Percentiles rank a stretch among this genome's conserved stretches.
These are phyloP conservation scores for Barnardius zonarius DNA, from an alignment of 2,113 vertebrate genomes.

Conservation along the genomic window DNA sequence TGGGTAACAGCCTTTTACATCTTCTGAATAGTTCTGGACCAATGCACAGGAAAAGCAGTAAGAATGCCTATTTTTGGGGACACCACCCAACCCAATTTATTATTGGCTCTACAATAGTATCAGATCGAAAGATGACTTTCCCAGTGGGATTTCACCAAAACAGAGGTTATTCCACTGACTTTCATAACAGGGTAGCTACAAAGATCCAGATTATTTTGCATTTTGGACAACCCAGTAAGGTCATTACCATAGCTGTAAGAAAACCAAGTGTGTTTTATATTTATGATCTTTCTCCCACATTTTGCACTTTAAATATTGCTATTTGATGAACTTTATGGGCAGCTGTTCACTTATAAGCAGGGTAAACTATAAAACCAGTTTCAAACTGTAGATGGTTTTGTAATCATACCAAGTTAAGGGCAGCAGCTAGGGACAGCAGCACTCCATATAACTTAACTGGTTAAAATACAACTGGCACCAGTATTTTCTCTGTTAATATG, in stretches of 20 bases:
- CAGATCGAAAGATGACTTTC: background rate
- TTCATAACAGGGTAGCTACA: background rate
- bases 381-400: slow-evolving; percentile 12
- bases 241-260: background rate
- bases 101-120: background rate
- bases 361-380: background rate
- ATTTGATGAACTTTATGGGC: background rate
- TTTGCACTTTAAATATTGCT: background rate
- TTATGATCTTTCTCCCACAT: background rate
- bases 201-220: background rate
- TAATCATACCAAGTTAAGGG: background rate
- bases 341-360: background rate
- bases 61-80: background rate
- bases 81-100: too few relatives aligned
- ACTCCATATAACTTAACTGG: slow-evolving; percentile 9
- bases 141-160: background rate
- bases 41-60: background rate
- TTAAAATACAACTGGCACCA: slow-evolving; percentile 7
- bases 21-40: background rate
- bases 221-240: background rate
- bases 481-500: slow-evolving; percentile 11
- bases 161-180: background rate
- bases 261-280: background rate
- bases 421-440: slow-evolving; percentile 17
- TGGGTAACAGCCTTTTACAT: background rate